A percentile compares a stretch with the other conserved stretches of the same genome.
These are phyloP conservation scores for Eufriesea mexicana DNA, from an alignment of 1,140 invertebrate species.

Conservation along the genomic window DNA sequence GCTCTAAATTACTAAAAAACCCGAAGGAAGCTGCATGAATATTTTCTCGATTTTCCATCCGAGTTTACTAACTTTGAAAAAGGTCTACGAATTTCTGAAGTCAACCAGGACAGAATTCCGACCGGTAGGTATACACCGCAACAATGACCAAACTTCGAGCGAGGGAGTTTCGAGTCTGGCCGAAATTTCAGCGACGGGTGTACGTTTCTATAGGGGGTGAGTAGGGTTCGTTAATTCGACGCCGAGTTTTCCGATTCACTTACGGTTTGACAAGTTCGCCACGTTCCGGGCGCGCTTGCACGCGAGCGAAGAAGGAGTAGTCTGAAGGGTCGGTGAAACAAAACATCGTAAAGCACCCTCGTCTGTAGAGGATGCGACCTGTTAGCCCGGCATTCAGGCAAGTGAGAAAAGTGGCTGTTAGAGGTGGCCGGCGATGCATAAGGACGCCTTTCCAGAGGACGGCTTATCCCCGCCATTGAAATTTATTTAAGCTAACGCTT, in stretches of 20 bases:
- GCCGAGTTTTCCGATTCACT: slow-evolving; percentile 57
- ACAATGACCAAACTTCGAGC: background rate
- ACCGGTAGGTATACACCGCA: background rate
- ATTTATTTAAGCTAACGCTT: slow-evolving; percentile 51
- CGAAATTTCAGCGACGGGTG: background rate
- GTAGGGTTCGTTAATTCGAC: slow-evolving; percentile 50
- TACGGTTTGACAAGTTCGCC: slow-evolving; percentile 61
- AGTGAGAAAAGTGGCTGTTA: slow-evolving; percentile 69
- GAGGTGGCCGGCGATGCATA: slow-evolving; percentile 61
- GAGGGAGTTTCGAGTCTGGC: background rate
- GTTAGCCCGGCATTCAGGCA: slow-evolving; percentile 65
- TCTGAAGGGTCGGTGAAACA: slow-evolving; percentile 61
- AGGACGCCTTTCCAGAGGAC: slow-evolving; percentile 53
- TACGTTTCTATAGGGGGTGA: background rate
- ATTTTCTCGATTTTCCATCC: too few species aligned
- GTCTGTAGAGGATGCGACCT: slow-evolving; percentile 67
- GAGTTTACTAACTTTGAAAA: too few species aligned
- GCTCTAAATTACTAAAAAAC: too few species aligned
- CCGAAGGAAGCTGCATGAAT: too few species aligned
- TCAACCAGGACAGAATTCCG: too few species aligned
- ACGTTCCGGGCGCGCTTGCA: slow-evolving; percentile 40
- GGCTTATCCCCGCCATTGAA: slow-evolving; percentile 44
- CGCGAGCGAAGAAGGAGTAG: slow-evolving; percentile 38
- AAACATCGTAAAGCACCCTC: slow-evolving; percentile 67
- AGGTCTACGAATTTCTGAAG: too few species aligned